These are phyloP conservation scores for Ivindomyrus marchei DNA, from an alignment of 2,113 vertebrate species.

Conservation along the genomic window DNA sequence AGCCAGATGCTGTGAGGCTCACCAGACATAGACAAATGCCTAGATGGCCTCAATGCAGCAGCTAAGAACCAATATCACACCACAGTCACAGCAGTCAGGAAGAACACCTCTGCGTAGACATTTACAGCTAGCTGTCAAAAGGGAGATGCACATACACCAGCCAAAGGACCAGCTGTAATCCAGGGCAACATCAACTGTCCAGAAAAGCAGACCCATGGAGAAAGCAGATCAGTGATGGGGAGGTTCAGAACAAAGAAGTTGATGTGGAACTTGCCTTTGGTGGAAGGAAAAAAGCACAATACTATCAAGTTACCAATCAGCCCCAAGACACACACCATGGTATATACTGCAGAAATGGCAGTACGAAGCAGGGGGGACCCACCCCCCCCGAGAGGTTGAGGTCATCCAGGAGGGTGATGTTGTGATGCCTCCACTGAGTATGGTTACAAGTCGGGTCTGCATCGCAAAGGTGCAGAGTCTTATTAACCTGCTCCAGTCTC, in stretches of 20 bases:
- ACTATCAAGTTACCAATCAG: conserved; percentile 58
- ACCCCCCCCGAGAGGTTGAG: conserved; percentile 38
- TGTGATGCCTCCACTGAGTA: conserved; percentile 36
- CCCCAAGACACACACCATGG: conserved; percentile 53
- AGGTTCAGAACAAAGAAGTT: conserved; percentile 35
- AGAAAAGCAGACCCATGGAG: conserved; percentile 40
- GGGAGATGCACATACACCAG: conserved; percentile 36
- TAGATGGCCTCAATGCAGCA: conserved; percentile 22
- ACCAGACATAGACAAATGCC: not conserved
- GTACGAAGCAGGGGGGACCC: conserved; percentile 39
- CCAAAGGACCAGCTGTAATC: conserved; percentile 49
- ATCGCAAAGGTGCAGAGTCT: conserved; percentile 31
- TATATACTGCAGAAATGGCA: conserved; percentile 55
- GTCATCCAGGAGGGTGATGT: conserved; percentile 16
- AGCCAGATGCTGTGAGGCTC: conserved; percentile 34
- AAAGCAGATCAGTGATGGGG: conserved; percentile 39
- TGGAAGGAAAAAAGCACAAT: conserved; percentile 56
- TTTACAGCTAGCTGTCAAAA: conserved; percentile 35
- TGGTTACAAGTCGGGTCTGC: conserved; percentile 32
- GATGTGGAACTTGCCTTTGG: conserved; percentile 45
- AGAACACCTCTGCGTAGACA: conserved; percentile 42
- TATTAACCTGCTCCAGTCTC: conserved; percentile 31
- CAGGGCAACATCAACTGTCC: conserved; percentile 42
- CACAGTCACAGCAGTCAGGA: conserved; percentile 41
- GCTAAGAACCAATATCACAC: conserved; percentile 37